Conservation (phyloP, 2,113 vertebrate species). For the Bostrychus sinensis region DNA sequence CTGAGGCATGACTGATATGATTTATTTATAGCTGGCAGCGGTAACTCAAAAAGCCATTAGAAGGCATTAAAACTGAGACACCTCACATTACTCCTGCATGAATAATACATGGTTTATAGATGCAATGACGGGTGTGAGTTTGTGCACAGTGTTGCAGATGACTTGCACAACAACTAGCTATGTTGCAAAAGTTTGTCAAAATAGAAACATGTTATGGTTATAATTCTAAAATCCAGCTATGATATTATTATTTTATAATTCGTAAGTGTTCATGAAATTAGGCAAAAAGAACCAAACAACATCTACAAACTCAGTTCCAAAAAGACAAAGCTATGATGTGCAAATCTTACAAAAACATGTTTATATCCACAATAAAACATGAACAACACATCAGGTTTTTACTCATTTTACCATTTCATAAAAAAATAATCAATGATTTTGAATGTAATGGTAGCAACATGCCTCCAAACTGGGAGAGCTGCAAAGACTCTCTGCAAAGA, state of each 20-base stretch:
- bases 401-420: too few species aligned
- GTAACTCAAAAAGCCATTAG: conserved; percentile 77
- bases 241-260: too few species aligned
- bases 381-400: too few species aligned
- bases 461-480: too few species aligned
- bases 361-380: too few species aligned
- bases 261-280: too few species aligned
- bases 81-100: conserved; percentile 73
- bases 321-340: too few species aligned
- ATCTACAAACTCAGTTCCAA: too few species aligned
- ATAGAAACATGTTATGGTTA: not conserved
- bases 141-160: conserved; percentile 8
- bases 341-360: conserved; percentile 3
- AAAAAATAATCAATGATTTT: too few species aligned
- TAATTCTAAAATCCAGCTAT: not conserved
- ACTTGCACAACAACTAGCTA: conserved; percentile 7
- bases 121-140: conserved; percentile 26
- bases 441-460: too few species aligned
- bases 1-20: conserved; percentile 60
- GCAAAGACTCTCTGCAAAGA: too few species aligned
- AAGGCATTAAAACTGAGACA: conserved; percentile 75
- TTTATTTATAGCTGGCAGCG: conserved; percentile 71
- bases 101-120: conserved; percentile 73
- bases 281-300: too few species aligned
- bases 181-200: not conserved